phyloP scores from a whole-genome alignment of 37 sponge, comb jelly and placozoan species.

The Ephydatia muelleri region DNA sequence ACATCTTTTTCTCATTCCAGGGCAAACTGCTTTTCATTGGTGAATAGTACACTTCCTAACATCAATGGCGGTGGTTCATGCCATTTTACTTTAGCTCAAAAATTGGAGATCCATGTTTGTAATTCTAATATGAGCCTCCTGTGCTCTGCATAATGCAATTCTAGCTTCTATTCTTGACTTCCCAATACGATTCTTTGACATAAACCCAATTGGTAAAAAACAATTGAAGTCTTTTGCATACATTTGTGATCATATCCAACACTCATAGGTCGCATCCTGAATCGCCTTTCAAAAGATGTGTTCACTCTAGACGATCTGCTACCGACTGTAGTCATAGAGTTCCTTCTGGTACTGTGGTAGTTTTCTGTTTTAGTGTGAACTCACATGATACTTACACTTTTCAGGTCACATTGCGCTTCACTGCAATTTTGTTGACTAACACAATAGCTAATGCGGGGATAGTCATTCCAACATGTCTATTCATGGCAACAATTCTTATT shows the following conservation, averaged over 20 bases:
- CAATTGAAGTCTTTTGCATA: not conserved
- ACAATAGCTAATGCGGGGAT: constrained; percentile 19
- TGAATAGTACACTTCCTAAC: not conserved
- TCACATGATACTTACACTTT: not conserved
- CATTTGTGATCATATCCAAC: not conserved
- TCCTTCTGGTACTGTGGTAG: constrained; percentile 1
- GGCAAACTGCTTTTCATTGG: not conserved
- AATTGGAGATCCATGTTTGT: not conserved
- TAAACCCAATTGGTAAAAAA: constrained; percentile 31
- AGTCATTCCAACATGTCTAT: constrained; percentile 9
- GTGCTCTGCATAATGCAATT: constrained; percentile 19
- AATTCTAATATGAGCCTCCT: constrained; percentile 12
- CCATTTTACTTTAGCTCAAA: not conserved
- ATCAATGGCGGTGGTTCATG: not conserved
- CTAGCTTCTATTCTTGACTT: constrained; percentile 10
- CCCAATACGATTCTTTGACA: constrained; percentile 40
- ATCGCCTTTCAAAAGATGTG: constrained; percentile 44
- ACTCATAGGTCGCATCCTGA: constrained; percentile 31
- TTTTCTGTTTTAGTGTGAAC: not conserved
- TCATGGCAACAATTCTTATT: not conserved
- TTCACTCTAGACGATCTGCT: constrained; percentile 7
- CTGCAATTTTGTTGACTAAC: constrained; percentile 15
- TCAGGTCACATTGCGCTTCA: not conserved
- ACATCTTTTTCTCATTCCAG: not conserved
- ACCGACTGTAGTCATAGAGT: not conserved